A percentile compares a stretch with the other conserved stretches of the same genome.
Conservation (phyloP, 2,888 invertebrate species). For the Tachystola acroxantha region DNA sequence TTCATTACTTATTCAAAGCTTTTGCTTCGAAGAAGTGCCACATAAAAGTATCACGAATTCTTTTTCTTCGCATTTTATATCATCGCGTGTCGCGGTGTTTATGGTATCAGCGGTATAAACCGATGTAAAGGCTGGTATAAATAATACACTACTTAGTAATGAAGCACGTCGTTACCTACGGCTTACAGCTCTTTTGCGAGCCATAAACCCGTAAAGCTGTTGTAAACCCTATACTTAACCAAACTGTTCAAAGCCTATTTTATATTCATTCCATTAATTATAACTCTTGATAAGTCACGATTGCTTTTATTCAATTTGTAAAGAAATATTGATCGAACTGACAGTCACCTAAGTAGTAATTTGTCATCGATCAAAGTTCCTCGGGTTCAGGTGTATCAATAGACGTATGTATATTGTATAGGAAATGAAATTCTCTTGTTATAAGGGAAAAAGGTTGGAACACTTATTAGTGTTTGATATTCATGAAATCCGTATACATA, state of each 20-base stretch:
- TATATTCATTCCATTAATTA: slow-evolving; percentile 9
- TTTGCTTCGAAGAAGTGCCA: slow-evolving; percentile 14
- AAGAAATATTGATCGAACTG: too few relatives aligned
- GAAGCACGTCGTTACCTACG: slow-evolving; percentile 51
- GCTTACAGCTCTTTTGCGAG: slow-evolving; percentile 43
- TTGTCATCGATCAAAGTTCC: too few relatives aligned
- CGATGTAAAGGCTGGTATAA: slow-evolving; percentile 38
- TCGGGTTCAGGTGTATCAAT: too few relatives aligned
- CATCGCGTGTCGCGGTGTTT: slow-evolving; percentile 29
- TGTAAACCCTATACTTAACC: slow-evolving; percentile 29
- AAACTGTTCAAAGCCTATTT: slow-evolving; percentile 8
- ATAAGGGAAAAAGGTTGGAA: too few relatives aligned
- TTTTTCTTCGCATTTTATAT: slow-evolving; percentile 24
- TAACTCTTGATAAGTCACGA: neutral
- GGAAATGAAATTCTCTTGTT: too few relatives aligned
- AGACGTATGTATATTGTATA: too few relatives aligned
- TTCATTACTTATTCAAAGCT: slow-evolving; percentile 11
- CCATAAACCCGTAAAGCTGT: slow-evolving; percentile 40
- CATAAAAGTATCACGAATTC: slow-evolving; percentile 17
- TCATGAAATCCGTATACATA: too few relatives aligned
- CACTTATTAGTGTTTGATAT: too few relatives aligned
- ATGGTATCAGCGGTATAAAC: slow-evolving; percentile 37
- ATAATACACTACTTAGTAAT: slow-evolving; percentile 56
- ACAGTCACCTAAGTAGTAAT: too few relatives aligned
- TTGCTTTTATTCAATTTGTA: neutral